phyloP scores from a whole-genome alignment of 1,140 invertebrate species.

The Stenopsyche tienmushanensis region DNA sequence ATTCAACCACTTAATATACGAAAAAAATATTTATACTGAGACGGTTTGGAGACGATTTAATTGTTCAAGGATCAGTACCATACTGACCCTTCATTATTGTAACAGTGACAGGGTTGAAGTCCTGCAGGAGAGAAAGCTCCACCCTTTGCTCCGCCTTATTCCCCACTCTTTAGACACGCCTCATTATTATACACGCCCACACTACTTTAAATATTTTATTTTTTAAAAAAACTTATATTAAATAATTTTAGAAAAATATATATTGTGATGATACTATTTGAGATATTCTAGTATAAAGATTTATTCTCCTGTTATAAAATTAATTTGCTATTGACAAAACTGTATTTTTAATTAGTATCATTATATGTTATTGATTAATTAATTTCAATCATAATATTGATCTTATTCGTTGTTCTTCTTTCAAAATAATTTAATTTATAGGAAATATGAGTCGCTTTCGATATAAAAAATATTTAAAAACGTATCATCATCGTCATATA shows the following conservation, averaged over 20 bases:
- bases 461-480: too few species aligned
- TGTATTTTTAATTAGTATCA: too few species aligned
- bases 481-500: too few species aligned
- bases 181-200: background rate
- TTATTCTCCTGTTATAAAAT: too few species aligned
- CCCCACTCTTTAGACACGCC: background rate
- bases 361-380: too few species aligned
- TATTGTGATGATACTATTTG: too few species aligned
- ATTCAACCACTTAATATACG: background rate
- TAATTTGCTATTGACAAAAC: too few species aligned
- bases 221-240: background rate
- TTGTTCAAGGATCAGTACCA: background rate
- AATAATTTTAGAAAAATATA: background rate
- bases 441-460: too few species aligned
- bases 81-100: slow-evolving; percentile 1
- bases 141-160: background rate
- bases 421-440: too few species aligned
- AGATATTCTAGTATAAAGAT: too few species aligned
- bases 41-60: background rate
- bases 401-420: too few species aligned
- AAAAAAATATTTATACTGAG: background rate
- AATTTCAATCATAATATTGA: too few species aligned
- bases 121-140: background rate
- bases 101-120: background rate
- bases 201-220: background rate